Base-by-base conservation (phyloP, 2,888 invertebrate species). In the Sycophila texana region DNA sequence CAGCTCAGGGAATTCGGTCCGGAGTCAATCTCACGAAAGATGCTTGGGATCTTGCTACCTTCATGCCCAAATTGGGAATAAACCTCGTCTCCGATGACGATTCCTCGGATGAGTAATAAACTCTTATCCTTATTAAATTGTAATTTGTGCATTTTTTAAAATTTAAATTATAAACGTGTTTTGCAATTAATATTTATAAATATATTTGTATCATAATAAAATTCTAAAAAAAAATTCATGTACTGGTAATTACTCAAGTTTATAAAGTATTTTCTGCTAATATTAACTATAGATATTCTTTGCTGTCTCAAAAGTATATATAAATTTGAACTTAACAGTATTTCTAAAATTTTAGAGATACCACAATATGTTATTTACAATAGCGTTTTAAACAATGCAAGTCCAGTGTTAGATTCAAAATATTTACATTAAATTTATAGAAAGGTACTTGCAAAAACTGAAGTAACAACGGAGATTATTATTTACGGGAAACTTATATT, bases 401-500 rank as follows among this genome's bases (percentile, higher is more conserved):
- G 5, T 51, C 10, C 2, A 51, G 14, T 14, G 2, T 51, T 2
- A 14, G 14, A 51, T 51, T 51, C 10, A 51, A 51, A 10, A 51
- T 51, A 20, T 20, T 14, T 22, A 58, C 7, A 22, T 22, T 20
- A 22, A 13, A 68, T 16, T 7, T 14, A 4, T 47, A 47, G 12
- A 57, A 58, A 10, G 22, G 13, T 49, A 30, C 39, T 47, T 13
- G 30, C 3, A 16, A 22, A 58, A 22, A 47, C 0, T 58, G 39
- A 20, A 58, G 4, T 14, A 71, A 58, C 14, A 47, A n/a, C 4
- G 7, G 4, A 5, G 26, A 22, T 39, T n/a, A 16, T 13, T 57
- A 72, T 71, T 72, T 67, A 57, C 53, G 49, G 60, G 58, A 70
- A 70, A 77, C 51, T 72, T 72, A 72, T 73, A 68, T 78, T 77